Conservation (phyloP, 2,888 invertebrate genomes). For the Philonicus albiceps region DNA sequence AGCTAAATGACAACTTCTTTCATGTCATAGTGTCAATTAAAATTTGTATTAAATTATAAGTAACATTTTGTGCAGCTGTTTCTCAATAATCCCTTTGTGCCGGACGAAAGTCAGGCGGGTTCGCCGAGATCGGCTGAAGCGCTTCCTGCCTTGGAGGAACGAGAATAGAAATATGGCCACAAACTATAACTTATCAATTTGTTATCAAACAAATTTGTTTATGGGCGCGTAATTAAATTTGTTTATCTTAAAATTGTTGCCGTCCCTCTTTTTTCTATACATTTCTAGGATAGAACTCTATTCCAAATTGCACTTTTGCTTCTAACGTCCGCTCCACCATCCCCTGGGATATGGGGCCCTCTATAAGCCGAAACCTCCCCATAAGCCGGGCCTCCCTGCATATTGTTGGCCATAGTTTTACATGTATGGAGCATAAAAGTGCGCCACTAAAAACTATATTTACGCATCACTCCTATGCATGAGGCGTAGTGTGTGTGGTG, state of each 20-base stretch:
- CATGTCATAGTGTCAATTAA: slow-evolving; percentile 30
- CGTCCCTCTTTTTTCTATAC: not conserved
- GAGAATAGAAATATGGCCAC: slow-evolving; percentile 27
- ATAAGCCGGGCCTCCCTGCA: not conserved
- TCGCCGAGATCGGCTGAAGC: not conserved
- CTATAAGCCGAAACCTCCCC: not conserved
- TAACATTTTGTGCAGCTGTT: not conserved
- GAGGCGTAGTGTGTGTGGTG: not conserved
- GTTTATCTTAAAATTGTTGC: slow-evolving; percentile 48
- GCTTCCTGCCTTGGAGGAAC: not conserved
- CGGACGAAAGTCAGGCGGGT: not conserved
- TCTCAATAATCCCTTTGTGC: not conserved
- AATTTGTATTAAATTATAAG: slow-evolving; percentile 34
- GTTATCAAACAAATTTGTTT: slow-evolving; percentile 49
- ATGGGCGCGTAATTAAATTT: slow-evolving; percentile 49
- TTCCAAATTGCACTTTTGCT: slow-evolving; percentile 23
- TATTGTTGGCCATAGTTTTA: not conserved
- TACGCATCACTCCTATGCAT: not conserved
- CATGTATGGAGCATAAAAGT: slow-evolving; percentile 21
- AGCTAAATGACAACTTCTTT: not conserved
- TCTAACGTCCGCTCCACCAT: not conserved
- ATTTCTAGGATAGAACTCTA: not conserved
- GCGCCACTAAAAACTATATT: slow-evolving; percentile 30
- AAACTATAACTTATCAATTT: slow-evolving; percentile 47
- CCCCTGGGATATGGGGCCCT: not conserved